A percentile compares a stretch with the other conserved stretches of the same genome.
phyloP scores from a whole-genome alignment of 1,140 invertebrate species.

The Bombus breviceps region DNA sequence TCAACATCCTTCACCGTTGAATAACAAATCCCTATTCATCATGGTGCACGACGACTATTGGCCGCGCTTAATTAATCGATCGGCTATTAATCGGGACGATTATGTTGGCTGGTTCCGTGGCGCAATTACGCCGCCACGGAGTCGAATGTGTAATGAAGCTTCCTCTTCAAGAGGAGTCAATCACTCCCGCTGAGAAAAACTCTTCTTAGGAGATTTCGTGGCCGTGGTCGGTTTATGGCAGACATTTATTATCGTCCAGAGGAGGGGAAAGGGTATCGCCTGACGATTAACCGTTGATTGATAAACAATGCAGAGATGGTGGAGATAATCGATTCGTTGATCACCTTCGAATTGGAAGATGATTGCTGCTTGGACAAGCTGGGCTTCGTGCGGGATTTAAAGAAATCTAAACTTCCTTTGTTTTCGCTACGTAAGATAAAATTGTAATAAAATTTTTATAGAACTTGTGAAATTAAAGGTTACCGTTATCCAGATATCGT shows the following conservation, averaged over 20 bases:
- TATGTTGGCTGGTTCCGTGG: constrained; percentile 36
- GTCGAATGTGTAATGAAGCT: constrained; percentile 6
- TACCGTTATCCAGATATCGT: too few relatives aligned
- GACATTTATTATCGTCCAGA: constrained; percentile 9
- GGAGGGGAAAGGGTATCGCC: neutral
- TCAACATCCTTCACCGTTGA: constrained; percentile 36
- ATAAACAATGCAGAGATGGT: neutral
- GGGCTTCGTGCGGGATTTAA: neutral
- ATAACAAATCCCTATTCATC: constrained; percentile 61
- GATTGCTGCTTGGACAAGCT: neutral
- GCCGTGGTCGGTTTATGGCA: neutral
- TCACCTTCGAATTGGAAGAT: neutral
- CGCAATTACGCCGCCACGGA: constrained; percentile 48
- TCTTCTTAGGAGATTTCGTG: constrained; percentile 8
- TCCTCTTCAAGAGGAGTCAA: neutral
- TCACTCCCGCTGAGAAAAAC: constrained; percentile 25
- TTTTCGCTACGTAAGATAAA: neutral
- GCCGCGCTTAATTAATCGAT: constrained; percentile 64
- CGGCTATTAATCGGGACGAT: constrained; percentile 60
- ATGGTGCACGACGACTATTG: constrained; percentile 46
- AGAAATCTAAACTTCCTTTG: neutral
- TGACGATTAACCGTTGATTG: neutral
- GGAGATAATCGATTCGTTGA: neutral
- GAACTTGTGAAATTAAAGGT: neutral
- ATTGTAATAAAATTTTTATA: neutral